phyloP scores from a whole-genome alignment of 1,140 invertebrate species.

The Drosophila pruinosa region DNA sequence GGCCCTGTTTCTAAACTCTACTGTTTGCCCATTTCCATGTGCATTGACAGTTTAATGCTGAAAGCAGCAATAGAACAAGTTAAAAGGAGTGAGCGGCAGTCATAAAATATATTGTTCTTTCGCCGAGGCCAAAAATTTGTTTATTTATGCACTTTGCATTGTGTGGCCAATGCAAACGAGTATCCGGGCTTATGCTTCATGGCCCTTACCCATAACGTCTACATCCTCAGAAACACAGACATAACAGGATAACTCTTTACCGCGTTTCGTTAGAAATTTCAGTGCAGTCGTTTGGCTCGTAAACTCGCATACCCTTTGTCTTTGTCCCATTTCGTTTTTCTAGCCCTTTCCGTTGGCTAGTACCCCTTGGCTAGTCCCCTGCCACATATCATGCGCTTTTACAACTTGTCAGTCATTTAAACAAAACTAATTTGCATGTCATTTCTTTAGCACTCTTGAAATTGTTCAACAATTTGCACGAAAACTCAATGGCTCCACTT shows the following conservation, averaged over 20 bases:
- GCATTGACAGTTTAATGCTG: slow-evolving; percentile 20
- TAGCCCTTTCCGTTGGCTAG: not conserved
- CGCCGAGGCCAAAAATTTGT: slow-evolving; percentile 38
- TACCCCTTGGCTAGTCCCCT: not conserved
- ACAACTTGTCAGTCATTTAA: slow-evolving; percentile 81
- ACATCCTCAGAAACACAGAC: not conserved
- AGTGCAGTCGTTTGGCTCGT: slow-evolving; percentile 36
- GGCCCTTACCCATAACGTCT: slow-evolving; percentile 1
- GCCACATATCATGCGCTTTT: slow-evolving; percentile 42
- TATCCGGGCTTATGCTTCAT: slow-evolving; percentile 42
- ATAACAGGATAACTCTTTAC: slow-evolving; percentile 15
- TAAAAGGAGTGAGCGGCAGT: slow-evolving; percentile 56
- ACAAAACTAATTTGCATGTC: slow-evolving; percentile 82
- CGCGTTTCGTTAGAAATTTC: slow-evolving; percentile 57
- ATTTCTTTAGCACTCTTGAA: slow-evolving; percentile 80
- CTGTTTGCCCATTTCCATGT: not conserved
- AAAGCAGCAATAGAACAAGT: slow-evolving; percentile 24
- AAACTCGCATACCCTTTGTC: not conserved
- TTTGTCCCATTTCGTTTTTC: not conserved
- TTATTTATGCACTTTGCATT: slow-evolving; percentile 74
- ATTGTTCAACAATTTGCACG: slow-evolving; percentile 58
- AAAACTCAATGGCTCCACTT: slow-evolving; percentile 39
- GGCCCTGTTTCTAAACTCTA: slow-evolving; percentile 2
- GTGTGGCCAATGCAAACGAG: slow-evolving; percentile 56
- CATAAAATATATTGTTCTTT: slow-evolving; percentile 45